These are phyloP conservation scores for Aradophagus sp. DNA, from an alignment of 1,140 invertebrate genomes.

Conservation along the genomic window DNA sequence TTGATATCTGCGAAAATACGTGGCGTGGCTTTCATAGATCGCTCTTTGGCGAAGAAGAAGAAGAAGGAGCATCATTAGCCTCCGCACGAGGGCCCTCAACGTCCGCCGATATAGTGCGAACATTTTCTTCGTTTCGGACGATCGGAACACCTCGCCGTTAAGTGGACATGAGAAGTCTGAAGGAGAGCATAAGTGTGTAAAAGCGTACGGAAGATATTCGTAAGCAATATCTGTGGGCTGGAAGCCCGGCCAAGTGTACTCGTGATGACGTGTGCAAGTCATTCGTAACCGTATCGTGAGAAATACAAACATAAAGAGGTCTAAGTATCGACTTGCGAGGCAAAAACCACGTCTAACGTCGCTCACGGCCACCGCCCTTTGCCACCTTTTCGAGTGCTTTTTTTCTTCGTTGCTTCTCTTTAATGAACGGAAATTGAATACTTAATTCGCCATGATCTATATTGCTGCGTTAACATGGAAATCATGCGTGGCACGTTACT, in stretches of 20 bases:
- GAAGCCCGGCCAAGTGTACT: conserved; percentile 57
- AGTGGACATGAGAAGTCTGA: conserved; percentile 56
- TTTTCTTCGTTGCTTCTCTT: not conserved
- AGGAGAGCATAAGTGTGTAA: conserved; percentile 49
- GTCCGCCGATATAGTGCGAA: conserved; percentile 41
- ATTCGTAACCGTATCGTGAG: conserved; percentile 72
- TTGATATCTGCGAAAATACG: conserved; percentile 45
- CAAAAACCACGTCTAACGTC: conserved; percentile 29
- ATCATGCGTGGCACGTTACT: too few species aligned
- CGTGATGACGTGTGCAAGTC: conserved; percentile 68
- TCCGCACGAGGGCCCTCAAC: conserved; percentile 60
- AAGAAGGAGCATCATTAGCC: conserved; percentile 61
- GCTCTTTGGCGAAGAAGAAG: conserved; percentile 21
- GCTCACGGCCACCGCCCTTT: conserved; percentile 41
- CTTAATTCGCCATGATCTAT: conserved; percentile 12
- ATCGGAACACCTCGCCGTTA: conserved; percentile 42
- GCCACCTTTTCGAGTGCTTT: conserved; percentile 16
- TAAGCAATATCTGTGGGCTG: conserved; percentile 59
- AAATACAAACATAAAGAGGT: conserved; percentile 68
- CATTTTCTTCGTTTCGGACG: conserved; percentile 43
- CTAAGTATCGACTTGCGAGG: conserved; percentile 40
- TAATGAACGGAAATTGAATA: conserved; percentile 5
- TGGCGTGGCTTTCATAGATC: conserved; percentile 33
- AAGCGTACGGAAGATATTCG: conserved; percentile 60
- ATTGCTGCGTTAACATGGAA: too few species aligned